Percentiles rank a stretch among this genome's conserved stretches.
These are phyloP conservation scores for Dolichoris vasculosae DNA, from an alignment of 1,140 invertebrate species.

Conservation along the genomic window DNA sequence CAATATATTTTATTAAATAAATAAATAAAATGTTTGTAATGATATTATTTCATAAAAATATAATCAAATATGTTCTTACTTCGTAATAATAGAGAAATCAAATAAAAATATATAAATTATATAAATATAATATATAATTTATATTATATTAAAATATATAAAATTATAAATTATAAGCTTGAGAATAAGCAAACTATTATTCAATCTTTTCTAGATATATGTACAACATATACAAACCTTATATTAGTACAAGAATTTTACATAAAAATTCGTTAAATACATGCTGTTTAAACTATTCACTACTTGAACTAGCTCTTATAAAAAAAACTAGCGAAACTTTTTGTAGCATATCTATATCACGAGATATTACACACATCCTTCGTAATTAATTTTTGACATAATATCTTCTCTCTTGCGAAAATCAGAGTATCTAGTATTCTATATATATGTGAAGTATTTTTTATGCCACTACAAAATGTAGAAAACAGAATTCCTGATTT, in stretches of 20 bases:
- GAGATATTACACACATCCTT: constrained; percentile 2
- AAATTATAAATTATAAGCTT: too few species aligned
- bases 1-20: too few species aligned
- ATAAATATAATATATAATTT: too few species aligned
- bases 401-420: neutral
- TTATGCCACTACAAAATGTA: neutral
- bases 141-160: too few species aligned
- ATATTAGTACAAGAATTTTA: neutral
- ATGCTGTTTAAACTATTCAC: neutral
- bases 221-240: neutral
- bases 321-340: constrained; percentile 1
- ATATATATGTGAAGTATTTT: neutral
- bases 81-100: too few species aligned
- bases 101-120: too few species aligned
- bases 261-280: neutral
- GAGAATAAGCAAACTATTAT: too few species aligned
- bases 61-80: too few species aligned
- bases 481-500: constrained; percentile 8
- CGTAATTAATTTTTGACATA: neutral
- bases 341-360: neutral
- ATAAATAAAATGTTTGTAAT: too few species aligned
- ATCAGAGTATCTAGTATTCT: neutral
- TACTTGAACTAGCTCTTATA: constrained; percentile 2
- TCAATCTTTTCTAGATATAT: too few species aligned
- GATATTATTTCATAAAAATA: too few species aligned